These are phyloP conservation scores for Drosophila simulans DNA, from an alignment of 1,140 invertebrate species.

Conservation along the genomic window DNA sequence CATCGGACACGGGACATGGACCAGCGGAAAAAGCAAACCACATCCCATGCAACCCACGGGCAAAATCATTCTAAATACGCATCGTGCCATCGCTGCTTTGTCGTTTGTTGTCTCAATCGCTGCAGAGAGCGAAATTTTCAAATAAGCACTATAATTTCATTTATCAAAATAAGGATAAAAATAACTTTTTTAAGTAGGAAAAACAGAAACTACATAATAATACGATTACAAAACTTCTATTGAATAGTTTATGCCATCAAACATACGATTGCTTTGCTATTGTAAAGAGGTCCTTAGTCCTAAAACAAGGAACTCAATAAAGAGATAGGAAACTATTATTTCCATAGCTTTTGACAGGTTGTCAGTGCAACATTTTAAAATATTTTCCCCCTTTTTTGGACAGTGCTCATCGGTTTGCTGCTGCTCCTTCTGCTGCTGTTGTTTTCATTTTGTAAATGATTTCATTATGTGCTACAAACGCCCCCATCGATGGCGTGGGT, in stretches of 20 bases:
- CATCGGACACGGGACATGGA: constrained; percentile 3
- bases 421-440: constrained; percentile 47
- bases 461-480: constrained; percentile 77
- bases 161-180: background rate
- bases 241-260: too few relatives aligned
- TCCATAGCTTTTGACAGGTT: too few relatives aligned
- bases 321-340: too few relatives aligned
- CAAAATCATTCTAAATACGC: constrained; percentile 45
- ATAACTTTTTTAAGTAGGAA: background rate
- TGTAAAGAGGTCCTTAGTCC: too few relatives aligned
- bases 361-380: background rate
- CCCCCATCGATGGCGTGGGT: constrained; percentile 28
- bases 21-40: constrained; percentile 22
- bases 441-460: constrained; percentile 81
- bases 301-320: too few relatives aligned
- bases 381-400: background rate
- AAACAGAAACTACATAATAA: too few relatives aligned
- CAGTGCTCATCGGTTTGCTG: constrained; percentile 19
- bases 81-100: constrained; percentile 16
- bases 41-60: constrained; percentile 24
- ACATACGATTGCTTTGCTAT: too few relatives aligned
- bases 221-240: too few relatives aligned
- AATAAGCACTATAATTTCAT: background rate
- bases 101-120: constrained; percentile 28
- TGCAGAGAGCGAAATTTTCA: constrained; percentile 9